Conservation (phyloP, 2,888 invertebrate genomes). For the Heliothis peltigera region DNA sequence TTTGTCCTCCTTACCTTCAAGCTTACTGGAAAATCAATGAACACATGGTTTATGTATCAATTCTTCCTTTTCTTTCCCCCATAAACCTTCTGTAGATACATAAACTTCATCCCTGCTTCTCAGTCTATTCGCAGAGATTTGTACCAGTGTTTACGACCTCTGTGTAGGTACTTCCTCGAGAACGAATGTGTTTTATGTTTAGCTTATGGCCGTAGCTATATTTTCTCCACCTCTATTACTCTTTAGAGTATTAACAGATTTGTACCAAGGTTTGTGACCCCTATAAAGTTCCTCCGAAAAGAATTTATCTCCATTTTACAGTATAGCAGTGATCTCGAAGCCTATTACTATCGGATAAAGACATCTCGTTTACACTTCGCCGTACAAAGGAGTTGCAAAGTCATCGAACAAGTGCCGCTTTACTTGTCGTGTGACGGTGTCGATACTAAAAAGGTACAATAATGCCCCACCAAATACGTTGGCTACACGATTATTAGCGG, state of each 20-base stretch:
- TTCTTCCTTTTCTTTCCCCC: not conserved
- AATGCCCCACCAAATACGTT: slow-evolving; percentile 73
- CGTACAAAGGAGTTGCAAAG: slow-evolving; percentile 48
- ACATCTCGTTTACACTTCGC: slow-evolving; percentile 50
- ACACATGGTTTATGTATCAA: not conserved
- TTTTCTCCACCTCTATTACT: not conserved
- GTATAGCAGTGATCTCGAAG: slow-evolving; percentile 21
- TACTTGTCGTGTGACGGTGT: slow-evolving; percentile 66
- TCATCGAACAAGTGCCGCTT: slow-evolving; percentile 65
- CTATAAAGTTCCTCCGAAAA: not conserved
- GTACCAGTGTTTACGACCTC: slow-evolving; percentile 25
- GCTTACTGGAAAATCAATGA: not conserved
- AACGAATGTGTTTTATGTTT: slow-evolving; percentile 27
- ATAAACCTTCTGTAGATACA: slow-evolving; percentile 17
- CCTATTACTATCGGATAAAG: slow-evolving; percentile 44
- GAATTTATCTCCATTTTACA: not conserved
- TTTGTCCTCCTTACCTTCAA: not conserved
- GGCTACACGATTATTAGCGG: slow-evolving; percentile 83
- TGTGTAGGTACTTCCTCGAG: slow-evolving; percentile 5
- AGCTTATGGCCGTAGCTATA: slow-evolving; percentile 10
- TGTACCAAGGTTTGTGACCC: slow-evolving; percentile 3
- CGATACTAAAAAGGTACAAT: slow-evolving; percentile 77
- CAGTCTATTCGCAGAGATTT: slow-evolving; percentile 30
- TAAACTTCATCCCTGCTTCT: not conserved
- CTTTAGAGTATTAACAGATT: not conserved